Conservation (phyloP, 2,888 invertebrate species). For the Nomada hirtipes region DNA sequence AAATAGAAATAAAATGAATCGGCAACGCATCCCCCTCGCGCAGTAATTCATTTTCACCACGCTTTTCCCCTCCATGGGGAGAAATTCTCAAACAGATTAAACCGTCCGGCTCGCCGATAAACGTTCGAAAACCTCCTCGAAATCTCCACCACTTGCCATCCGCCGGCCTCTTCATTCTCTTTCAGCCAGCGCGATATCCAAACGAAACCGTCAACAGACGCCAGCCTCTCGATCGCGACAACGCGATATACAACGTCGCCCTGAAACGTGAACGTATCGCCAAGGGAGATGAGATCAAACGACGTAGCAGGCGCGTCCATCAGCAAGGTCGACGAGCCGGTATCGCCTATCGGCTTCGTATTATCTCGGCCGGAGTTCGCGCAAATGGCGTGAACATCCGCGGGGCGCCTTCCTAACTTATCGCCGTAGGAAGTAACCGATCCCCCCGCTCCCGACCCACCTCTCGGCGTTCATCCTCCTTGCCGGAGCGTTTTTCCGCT, state of each 20-base stretch:
- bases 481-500: conserved; percentile 48
- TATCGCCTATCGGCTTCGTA: conserved; percentile 77
- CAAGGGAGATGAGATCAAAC: conserved; percentile 59
- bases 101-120: not conserved
- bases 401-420: conserved; percentile 81
- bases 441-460: conserved; percentile 29
- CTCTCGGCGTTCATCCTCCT: conserved; percentile 4
- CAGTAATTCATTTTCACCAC: too few relatives aligned
- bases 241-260: not conserved
- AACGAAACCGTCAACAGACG: not conserved
- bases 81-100: not conserved
- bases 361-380: conserved; percentile 76
- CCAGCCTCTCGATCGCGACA: conserved; percentile 3
- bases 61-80: too few relatives aligned
- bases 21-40: too few relatives aligned
- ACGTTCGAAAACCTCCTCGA: not conserved
- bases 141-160: not conserved
- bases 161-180: not conserved
- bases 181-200: not conserved
- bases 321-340: conserved; percentile 70
- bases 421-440: conserved; percentile 81
- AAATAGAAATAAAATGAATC: too few relatives aligned
- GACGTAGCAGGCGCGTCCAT: conserved; percentile 70
- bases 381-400: conserved; percentile 84
- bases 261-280: conserved; percentile 51